phyloP scores from a whole-genome alignment of 1,140 invertebrate species.

The Drosophila funebris region DNA sequence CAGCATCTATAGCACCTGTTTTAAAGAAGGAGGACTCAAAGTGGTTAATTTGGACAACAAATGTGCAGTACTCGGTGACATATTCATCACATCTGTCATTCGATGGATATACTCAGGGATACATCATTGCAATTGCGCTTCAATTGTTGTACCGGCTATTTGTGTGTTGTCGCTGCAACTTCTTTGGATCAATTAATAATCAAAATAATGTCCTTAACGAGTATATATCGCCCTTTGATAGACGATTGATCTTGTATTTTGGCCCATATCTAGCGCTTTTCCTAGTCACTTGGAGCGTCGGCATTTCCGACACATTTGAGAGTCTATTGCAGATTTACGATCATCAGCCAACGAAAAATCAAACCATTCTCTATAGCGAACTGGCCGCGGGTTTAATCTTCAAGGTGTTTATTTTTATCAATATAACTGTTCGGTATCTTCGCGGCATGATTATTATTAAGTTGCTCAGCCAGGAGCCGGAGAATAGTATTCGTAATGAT shows the following conservation, averaged over 20 bases:
- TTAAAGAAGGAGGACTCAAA: neutral
- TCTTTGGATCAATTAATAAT: neutral
- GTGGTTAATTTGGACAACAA: neutral
- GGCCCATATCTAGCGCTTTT: slow-evolving; percentile 17
- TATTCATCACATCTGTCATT: slow-evolving; percentile 2
- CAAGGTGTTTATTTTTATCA: slow-evolving; percentile 28
- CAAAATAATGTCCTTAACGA: neutral
- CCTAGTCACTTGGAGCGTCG: slow-evolving; percentile 1
- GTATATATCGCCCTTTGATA: neutral
- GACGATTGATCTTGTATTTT: neutral
- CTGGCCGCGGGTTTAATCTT: slow-evolving; percentile 6
- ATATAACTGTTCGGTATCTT: neutral
- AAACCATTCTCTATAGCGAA: neutral
- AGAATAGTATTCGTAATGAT: neutral
- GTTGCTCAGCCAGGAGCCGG: neutral
- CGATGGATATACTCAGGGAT: neutral
- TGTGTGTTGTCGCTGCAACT: slow-evolving; percentile 10
- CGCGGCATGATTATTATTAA: neutral
- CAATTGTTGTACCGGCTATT: neutral
- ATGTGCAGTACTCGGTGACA: neutral
- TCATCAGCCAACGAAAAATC: neutral
- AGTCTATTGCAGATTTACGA: neutral
- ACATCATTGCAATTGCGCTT: neutral
- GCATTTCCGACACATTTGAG: neutral
- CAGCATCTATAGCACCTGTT: slow-evolving; percentile 1